Evolutionary conservation across 2,888 invertebrate genomes (phyloP).

Genomic region (Orthonevra nobilis): DNA sequence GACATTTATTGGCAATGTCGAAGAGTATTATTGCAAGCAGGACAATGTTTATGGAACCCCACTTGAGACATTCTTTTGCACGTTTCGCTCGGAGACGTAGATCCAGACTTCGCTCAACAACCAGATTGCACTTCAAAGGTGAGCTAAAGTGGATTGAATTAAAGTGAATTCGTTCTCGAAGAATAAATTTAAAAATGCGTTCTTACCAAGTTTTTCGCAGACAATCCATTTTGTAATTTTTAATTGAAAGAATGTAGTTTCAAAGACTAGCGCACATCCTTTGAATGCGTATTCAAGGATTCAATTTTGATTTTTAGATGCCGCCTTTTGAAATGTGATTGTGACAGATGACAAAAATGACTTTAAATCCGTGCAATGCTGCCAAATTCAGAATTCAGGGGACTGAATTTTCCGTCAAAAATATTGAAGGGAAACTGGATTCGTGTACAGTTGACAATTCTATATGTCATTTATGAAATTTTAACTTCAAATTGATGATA

Average conservation of each 20-base stretch:
- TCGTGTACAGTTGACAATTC: too few species aligned
- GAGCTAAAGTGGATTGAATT: conserved; percentile 73
- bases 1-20: conserved; percentile 77
- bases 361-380: neutral
- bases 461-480: too few species aligned
- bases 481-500: too few species aligned
- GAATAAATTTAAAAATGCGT: too few species aligned
- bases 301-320: conserved; percentile 22
- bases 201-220: conserved; percentile 50
- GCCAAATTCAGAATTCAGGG: conserved; percentile 1
- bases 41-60: conserved; percentile 76
- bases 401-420: too few species aligned
- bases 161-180: too few species aligned
- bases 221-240: conserved; percentile 48
- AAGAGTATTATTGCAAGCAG: conserved; percentile 74
- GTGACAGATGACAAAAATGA: neutral
- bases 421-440: too few species aligned
- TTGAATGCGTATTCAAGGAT: too few species aligned
- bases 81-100: conserved; percentile 74
- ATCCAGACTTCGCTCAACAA: conserved; percentile 75
- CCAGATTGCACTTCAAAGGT: conserved; percentile 71
- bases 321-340: conserved; percentile 32
- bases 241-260: conserved; percentile 1
- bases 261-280: too few species aligned
- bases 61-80: conserved; percentile 76